Evolutionary conservation across 2,888 invertebrate species (phyloP).

Genomic region (Allygus modestus): DNA sequence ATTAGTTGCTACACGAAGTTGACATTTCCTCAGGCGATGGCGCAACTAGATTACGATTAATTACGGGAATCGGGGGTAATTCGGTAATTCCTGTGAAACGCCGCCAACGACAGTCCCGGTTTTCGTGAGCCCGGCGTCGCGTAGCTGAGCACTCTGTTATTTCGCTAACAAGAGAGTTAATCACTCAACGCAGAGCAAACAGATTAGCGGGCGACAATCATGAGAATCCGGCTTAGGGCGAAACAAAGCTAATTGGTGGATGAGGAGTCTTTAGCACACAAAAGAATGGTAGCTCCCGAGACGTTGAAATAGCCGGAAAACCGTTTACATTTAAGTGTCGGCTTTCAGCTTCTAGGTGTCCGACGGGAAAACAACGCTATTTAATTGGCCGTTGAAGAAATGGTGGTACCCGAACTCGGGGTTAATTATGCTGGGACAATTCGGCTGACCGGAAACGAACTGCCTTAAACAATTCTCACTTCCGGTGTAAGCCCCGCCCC

Average conservation of each 20-base stretch:
- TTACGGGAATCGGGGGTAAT: not conserved
- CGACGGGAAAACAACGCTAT: conserved; percentile 47
- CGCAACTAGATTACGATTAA: not conserved
- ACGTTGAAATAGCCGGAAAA: conserved; percentile 37
- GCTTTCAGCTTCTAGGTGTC: conserved; percentile 52
- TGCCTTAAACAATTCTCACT: conserved; percentile 56
- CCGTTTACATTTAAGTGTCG: conserved; percentile 49
- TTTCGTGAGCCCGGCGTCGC: not conserved
- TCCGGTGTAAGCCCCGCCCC: conserved; percentile 49
- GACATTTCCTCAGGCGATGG: not conserved
- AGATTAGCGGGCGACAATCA: not conserved
- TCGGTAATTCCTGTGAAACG: conserved; percentile 11
- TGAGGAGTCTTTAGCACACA: conserved; percentile 32
- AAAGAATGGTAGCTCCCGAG: conserved; percentile 43
- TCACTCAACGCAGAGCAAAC: not conserved
- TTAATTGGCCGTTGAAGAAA: conserved; percentile 42
- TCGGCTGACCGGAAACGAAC: conserved; percentile 50
- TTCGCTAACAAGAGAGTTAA: conserved; percentile 27
- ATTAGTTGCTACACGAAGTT: not conserved
- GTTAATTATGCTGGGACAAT: conserved; percentile 49
- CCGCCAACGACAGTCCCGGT: not conserved
- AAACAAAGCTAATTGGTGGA: conserved; percentile 37
- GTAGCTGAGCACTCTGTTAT: not conserved
- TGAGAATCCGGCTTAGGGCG: conserved; percentile 6
- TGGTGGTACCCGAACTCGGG: conserved; percentile 30